phyloP scores from a whole-genome alignment of 1,140 invertebrate species.

The Drosophila jambulina region DNA sequence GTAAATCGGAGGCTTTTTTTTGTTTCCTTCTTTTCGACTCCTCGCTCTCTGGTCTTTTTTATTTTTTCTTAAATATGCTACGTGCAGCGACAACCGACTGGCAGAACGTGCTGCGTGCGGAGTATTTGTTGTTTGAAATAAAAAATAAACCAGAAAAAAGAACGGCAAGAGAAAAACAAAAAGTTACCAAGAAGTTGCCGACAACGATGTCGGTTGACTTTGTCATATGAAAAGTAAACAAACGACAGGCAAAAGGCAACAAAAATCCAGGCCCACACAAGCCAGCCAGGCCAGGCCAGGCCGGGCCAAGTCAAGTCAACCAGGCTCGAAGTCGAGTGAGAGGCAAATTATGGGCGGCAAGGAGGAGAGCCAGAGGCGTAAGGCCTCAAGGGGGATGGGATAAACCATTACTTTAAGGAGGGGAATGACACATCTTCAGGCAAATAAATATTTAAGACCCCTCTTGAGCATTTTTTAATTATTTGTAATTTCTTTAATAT shows the following conservation, averaged over 20 bases:
- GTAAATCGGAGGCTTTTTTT: conserved; percentile 69
- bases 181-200: conserved; percentile 77
- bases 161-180: conserved; percentile 43
- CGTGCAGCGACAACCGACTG: conserved; percentile 63
- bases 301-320: conserved; percentile 27
- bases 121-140: conserved; percentile 71
- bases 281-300: too few species aligned
- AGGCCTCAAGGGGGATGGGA: not conserved
- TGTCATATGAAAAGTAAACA: conserved; percentile 83
- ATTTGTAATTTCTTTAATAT: not conserved
- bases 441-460: not conserved
- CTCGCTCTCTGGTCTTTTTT: conserved; percentile 23
- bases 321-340: conserved; percentile 7
- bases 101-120: conserved; percentile 72
- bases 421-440: too few species aligned
- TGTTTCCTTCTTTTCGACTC: conserved; percentile 17
- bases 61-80: conserved; percentile 65
- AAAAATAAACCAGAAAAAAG: conserved; percentile 11
- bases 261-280: conserved; percentile 57
- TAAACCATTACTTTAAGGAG: not conserved
- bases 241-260: conserved; percentile 77
- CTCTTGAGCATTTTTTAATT: too few species aligned
- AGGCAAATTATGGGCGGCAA: conserved; percentile 17
- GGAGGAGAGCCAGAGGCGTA: conserved; percentile 38
- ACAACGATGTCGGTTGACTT: conserved; percentile 76